Evolutionary conservation across 2,113 vertebrate genomes (phyloP).

Genomic region (Columbina picui): DNA sequence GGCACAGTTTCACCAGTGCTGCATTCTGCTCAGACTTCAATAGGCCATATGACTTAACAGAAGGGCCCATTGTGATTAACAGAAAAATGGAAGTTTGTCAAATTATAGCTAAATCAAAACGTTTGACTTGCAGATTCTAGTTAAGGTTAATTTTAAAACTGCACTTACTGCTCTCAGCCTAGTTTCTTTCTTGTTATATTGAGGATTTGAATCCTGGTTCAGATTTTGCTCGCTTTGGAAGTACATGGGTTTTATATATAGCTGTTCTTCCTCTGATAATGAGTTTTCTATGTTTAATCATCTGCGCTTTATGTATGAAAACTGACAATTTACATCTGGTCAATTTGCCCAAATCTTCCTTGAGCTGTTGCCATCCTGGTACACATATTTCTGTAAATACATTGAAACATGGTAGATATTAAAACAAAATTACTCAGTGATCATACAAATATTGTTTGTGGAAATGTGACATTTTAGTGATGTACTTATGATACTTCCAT

Average conservation of each 20-base stretch:
- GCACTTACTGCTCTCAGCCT: neutral
- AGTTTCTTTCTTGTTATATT: neutral
- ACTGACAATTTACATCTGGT: neutral
- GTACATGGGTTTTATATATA: neutral
- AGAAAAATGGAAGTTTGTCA: neutral
- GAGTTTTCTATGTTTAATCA: neutral
- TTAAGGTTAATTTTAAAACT: neutral
- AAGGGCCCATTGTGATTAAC: neutral
- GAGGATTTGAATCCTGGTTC: neutral
- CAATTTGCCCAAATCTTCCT: neutral
- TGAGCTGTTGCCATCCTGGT: neutral
- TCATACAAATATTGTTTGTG: neutral
- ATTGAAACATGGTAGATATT: neutral
- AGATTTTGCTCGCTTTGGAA: neutral
- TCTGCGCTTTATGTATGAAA: neutral
- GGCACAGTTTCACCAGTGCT: neutral
- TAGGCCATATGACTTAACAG: neutral
- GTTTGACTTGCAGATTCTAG: neutral
- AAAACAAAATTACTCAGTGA: neutral
- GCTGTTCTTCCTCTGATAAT: neutral
- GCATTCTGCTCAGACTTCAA: neutral
- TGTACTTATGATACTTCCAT: neutral
- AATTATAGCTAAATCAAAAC: neutral
- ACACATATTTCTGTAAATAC: neutral
- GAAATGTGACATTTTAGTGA: neutral